Percentiles rank a stretch among this genome's conserved stretches.
Conservation (phyloP, 2,797 vertebrate genomes). For the Bradypus variegatus region DNA sequence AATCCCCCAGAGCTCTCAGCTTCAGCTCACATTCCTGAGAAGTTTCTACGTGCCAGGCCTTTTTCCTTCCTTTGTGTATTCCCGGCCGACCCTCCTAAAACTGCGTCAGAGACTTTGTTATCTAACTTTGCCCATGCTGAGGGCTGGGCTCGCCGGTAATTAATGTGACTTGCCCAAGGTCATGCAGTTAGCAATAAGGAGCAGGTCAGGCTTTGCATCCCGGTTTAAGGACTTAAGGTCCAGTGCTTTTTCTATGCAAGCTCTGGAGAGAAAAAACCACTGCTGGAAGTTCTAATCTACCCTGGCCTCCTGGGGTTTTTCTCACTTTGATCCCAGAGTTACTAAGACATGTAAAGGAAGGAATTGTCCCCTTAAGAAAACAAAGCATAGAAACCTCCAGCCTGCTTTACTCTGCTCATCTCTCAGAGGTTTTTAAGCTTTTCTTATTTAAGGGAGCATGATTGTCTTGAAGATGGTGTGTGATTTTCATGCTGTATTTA, state of each 20-base stretch:
- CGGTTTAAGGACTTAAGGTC: neutral
- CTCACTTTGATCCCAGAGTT: neutral
- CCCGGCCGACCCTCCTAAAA: no score
- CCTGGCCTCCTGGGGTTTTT: neutral
- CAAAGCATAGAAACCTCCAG: neutral
- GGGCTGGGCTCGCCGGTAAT: neutral
- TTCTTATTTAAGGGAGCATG: neutral
- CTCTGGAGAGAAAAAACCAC: neutral
- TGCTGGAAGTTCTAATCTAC: neutral
- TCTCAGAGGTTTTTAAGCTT: neutral
- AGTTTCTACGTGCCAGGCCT: neutral
- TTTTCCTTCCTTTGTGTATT: neutral
- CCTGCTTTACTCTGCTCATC: neutral
- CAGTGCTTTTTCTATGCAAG: neutral
- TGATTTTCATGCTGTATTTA: neutral
- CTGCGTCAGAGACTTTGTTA: neutral
- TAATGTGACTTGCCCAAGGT: neutral
- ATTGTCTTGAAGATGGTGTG: neutral
- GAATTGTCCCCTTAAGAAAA: neutral
- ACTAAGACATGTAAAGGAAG: neutral
- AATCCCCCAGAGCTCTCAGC: no score
- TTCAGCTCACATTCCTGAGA: neutral
- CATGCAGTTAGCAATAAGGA: neutral
- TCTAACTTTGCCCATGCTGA: neutral
- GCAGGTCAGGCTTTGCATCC: neutral